Conservation (phyloP, 2,113 vertebrate genomes). For the Melanotaenia duboulayi region DNA sequence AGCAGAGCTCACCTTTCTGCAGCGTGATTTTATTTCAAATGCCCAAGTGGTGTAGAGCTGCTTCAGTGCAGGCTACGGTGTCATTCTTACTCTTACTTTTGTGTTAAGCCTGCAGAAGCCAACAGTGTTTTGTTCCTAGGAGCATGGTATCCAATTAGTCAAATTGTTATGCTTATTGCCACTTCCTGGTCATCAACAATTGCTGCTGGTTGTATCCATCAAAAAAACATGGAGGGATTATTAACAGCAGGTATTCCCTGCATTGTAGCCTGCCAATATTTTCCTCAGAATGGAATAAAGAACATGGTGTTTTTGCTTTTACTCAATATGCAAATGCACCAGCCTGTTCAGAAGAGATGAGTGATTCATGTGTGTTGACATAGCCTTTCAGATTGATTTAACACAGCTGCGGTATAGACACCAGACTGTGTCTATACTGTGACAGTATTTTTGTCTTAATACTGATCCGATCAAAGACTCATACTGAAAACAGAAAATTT, state of each 20-base stretch:
- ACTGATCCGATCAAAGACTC: constrained; percentile 27
- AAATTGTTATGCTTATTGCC: neutral
- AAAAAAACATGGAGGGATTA: constrained; percentile 13
- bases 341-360: constrained; percentile 14
- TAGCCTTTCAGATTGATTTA: constrained; percentile 20
- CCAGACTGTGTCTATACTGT: neutral
- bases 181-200: neutral
- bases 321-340: constrained; percentile 47
- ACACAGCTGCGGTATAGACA: constrained; percentile 4
- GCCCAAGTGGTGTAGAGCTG: constrained; percentile 28
- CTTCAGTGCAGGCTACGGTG: constrained; percentile 5
- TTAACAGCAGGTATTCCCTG: constrained; percentile 11
- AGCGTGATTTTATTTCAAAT: constrained; percentile 35
- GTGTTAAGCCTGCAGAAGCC: neutral
- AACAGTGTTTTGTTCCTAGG: constrained; percentile 5
- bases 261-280: neutral
- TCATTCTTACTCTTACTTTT: constrained; percentile 23
- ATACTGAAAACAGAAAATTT: constrained; percentile 2
- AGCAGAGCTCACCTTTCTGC: constrained; percentile 47
- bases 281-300: constrained; percentile 19
- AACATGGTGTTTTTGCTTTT: constrained; percentile 36
- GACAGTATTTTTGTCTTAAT: constrained; percentile 5
- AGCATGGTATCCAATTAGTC: neutral
- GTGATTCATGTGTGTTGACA: constrained; percentile 45
- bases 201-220: neutral